A percentile compares a stretch with the other conserved stretches of the same genome.
These are phyloP conservation scores for Chelonia mydas DNA, from an alignment of 2,797 vertebrate species.

Conservation along the genomic window DNA sequence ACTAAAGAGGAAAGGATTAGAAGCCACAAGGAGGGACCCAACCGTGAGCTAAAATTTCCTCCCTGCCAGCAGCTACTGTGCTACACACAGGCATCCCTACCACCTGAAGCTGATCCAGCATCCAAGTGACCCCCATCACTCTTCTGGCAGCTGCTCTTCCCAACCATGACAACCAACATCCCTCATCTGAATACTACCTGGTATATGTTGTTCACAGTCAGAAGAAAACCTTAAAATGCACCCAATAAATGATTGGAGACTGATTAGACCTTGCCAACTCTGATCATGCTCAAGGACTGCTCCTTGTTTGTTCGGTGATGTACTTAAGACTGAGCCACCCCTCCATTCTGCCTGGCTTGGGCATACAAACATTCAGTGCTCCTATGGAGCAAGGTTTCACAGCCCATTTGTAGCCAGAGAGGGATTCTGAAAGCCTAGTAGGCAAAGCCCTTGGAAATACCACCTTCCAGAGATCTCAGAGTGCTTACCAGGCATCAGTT, in stretches of 20 bases:
- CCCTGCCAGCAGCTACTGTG: background rate
- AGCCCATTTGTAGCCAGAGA: background rate
- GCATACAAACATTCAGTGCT: background rate
- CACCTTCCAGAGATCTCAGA: background rate
- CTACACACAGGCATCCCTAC: fast-evolving
- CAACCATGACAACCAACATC: background rate
- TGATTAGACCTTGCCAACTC: background rate
- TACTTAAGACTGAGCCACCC: background rate
- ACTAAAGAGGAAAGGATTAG: background rate
- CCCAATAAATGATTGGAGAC: background rate
- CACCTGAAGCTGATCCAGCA: background rate
- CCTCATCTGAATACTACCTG: background rate
- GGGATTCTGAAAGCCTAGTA: background rate
- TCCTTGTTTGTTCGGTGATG: background rate
- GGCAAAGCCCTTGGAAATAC: background rate
- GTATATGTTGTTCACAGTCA: background rate
- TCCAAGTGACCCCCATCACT: background rate
- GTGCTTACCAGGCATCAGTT: too few relatives aligned
- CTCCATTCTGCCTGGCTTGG: background rate
- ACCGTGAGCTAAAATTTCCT: background rate
- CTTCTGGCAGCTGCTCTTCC: background rate
- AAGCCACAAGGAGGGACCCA: background rate
- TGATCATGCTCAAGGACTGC: background rate
- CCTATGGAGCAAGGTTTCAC: background rate
- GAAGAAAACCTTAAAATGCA: background rate